phyloP scores from a whole-genome alignment of 2,797 vertebrate genomes.

The Cetoscarus ocellatus region DNA sequence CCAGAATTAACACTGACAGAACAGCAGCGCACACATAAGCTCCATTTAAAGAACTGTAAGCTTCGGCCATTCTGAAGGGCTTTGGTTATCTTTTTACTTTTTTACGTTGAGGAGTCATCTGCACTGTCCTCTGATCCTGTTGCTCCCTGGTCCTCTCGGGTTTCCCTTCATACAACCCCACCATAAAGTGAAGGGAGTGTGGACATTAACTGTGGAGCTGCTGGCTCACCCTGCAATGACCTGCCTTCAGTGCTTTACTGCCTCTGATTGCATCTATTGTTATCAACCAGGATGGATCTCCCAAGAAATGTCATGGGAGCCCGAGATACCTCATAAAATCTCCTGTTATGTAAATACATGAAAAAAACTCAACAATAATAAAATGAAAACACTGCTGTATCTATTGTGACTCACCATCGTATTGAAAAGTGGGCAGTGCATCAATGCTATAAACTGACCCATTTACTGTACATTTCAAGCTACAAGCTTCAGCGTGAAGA shows the following conservation, averaged over 20 bases:
- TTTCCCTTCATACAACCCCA: conserved; percentile 59
- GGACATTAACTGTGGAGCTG: conserved; percentile 63
- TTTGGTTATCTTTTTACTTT: conserved; percentile 34
- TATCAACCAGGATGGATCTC: conserved; percentile 63
- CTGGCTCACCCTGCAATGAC: conserved; percentile 78
- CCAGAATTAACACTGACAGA: too few species aligned
- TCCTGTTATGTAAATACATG: conserved; percentile 23
- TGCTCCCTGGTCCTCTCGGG: conserved; percentile 38
- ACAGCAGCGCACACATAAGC: not conserved
- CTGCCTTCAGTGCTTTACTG: conserved; percentile 66
- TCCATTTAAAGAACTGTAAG: not conserved
- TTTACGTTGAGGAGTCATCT: conserved; percentile 17
- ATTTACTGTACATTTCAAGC: too few species aligned
- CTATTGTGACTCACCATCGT: not conserved
- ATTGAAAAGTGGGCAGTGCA: conserved; percentile 11
- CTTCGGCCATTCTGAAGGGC: conserved; percentile 4
- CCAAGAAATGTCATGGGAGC: conserved; percentile 45
- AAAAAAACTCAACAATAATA: not conserved
- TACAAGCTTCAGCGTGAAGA: too few species aligned
- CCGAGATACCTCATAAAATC: conserved; percentile 32
- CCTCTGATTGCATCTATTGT: conserved; percentile 78
- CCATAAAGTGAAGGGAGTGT: conserved; percentile 68
- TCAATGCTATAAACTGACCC: conserved; percentile 1
- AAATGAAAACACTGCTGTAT: too few species aligned
- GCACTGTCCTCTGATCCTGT: conserved; percentile 39